Evolutionary conservation across 2,113 vertebrate genomes (phyloP).

Genomic region (Ailuropoda melanoleuca): DNA sequence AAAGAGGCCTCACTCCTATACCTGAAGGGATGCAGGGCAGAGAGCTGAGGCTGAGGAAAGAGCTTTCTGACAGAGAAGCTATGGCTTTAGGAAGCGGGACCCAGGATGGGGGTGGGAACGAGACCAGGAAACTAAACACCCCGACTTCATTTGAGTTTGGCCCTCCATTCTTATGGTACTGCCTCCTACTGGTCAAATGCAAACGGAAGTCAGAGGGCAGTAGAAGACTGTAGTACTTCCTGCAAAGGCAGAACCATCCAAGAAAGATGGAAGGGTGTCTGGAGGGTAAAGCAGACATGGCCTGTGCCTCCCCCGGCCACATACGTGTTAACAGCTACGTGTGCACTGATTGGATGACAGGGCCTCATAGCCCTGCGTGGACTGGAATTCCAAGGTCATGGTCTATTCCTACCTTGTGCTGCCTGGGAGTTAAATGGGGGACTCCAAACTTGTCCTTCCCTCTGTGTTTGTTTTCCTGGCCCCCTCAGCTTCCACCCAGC

Average conservation of each 20-base stretch:
- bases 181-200: neutral
- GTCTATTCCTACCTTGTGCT: neutral
- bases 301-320: neutral
- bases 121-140: neutral
- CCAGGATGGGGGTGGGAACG: fast-evolving
- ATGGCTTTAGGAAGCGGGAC: neutral
- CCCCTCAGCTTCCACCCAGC: neutral
- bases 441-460: neutral
- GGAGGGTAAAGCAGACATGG: neutral
- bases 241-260: neutral
- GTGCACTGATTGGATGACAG: neutral
- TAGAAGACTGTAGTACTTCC: neutral
- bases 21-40: neutral
- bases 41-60: neutral
- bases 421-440: neutral
- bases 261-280: neutral
- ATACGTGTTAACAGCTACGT: neutral
- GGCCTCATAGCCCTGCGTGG: neutral
- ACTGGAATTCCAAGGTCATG: neutral
- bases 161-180: neutral
- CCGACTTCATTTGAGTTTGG: neutral
- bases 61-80: neutral
- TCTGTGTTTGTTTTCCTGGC: neutral
- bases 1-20: neutral
- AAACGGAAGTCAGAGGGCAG: neutral